A percentile compares a stretch with the other conserved stretches of the same genome.
phyloP scores from a whole-genome alignment of 53 echinoderm and acorn worm genomes.

The Temnopleurus reevesii region DNA sequence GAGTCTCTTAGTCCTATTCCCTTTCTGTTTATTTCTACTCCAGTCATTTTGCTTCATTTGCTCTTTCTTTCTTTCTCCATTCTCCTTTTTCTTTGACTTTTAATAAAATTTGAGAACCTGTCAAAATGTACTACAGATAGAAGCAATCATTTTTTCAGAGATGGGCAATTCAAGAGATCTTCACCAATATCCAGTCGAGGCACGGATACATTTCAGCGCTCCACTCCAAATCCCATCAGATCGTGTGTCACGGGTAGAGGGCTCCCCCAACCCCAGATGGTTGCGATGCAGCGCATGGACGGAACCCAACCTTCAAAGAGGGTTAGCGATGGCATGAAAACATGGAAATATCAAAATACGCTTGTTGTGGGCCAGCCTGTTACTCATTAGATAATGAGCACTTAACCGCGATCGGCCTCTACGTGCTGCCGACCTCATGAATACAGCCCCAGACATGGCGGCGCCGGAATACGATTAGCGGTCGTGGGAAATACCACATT shows the following conservation, averaged over 20 bases:
- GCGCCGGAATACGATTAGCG: constrained; percentile 46
- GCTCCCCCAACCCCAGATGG: neutral
- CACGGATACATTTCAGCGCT: neutral
- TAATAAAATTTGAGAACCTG: neutral
- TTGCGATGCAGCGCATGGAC: neutral
- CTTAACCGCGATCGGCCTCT: constrained; percentile 29
- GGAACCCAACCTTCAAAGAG: constrained; percentile 6
- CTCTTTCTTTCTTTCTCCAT: neutral
- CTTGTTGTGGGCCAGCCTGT: neutral
- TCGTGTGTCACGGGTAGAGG: neutral
- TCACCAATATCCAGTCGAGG: neutral
- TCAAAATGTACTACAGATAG: neutral
- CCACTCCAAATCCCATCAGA: constrained; percentile 19
- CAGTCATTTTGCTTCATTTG: neutral
- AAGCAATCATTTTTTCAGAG: neutral
- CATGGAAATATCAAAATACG: constrained; percentile 58
- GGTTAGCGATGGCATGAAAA: constrained; percentile 29
- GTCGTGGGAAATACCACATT: constrained; percentile 26
- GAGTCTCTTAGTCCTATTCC: neutral
- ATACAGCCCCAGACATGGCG: constrained; percentile 42
- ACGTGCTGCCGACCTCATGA: constrained; percentile 33
- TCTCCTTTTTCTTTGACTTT: neutral
- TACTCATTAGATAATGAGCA: constrained; percentile 35
- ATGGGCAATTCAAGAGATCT: constrained; percentile 1
- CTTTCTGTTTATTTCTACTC: neutral